A percentile compares a stretch with the other conserved stretches of the same genome.
phyloP scores from a whole-genome alignment of 2,797 vertebrate genomes.

The Periophthalmus magnuspinnatus region DNA sequence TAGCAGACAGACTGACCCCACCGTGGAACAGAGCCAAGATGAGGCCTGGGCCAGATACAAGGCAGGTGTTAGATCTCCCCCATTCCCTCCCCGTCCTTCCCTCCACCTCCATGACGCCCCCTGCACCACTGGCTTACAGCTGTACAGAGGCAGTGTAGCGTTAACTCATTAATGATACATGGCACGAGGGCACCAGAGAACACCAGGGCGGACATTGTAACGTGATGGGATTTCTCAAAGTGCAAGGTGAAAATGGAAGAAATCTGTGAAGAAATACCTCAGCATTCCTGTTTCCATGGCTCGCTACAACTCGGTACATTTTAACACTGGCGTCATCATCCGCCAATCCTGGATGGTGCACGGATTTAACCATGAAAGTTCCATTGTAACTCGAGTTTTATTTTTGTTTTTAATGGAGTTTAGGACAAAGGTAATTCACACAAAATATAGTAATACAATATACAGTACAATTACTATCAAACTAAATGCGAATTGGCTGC shows the following conservation, averaged over 20 bases:
- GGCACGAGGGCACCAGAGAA: conserved; percentile 38
- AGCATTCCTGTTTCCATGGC: neutral
- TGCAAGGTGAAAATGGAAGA: neutral
- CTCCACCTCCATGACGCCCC: conserved; percentile 26
- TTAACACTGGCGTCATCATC: too few relatives aligned
- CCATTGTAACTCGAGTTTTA: too few relatives aligned
- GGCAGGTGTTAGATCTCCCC: conserved; percentile 68
- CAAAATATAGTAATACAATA: too few relatives aligned
- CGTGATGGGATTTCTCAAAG: conserved; percentile 17
- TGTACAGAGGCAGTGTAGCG: conserved; percentile 43
- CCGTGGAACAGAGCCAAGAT: conserved; percentile 61
- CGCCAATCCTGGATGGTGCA: too few relatives aligned
- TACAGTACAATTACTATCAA: too few relatives aligned
- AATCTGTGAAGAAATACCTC: neutral
- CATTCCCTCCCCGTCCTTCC: conserved; percentile 19
- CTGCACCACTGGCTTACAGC: conserved; percentile 49
- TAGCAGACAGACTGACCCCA: conserved; percentile 76
- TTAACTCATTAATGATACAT: conserved; percentile 64
- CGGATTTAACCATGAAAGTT: too few relatives aligned
- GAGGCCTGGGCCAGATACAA: conserved; percentile 57
- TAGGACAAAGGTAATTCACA: too few relatives aligned
- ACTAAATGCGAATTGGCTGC: too few relatives aligned
- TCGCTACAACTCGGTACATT: neutral
- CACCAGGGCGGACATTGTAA: conserved; percentile 43
- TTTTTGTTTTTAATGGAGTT: too few relatives aligned